Conservation (phyloP, 1,140 invertebrate species). For the Apis cerana region DNA sequence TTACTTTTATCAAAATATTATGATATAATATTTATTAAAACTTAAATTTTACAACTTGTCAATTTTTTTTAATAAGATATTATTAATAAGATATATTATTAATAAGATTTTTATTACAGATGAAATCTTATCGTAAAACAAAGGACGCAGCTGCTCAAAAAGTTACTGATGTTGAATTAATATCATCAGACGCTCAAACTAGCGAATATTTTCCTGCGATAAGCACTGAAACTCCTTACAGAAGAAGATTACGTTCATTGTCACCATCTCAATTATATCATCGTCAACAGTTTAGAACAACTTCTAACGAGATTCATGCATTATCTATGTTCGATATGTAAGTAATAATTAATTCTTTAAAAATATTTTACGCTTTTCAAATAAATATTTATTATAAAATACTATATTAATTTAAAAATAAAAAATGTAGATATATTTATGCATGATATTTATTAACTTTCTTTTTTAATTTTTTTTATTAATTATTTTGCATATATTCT, state of each 20-base stretch:
- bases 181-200: slow-evolving; percentile 34
- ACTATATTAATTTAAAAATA: neutral
- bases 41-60: too few relatives aligned
- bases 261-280: slow-evolving; percentile 53
- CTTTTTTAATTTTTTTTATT: too few relatives aligned
- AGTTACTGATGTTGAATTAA: slow-evolving; percentile 23
- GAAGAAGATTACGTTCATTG: slow-evolving; percentile 56
- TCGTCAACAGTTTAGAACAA: slow-evolving; percentile 23
- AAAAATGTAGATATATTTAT: neutral
- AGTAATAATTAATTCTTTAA: slow-evolving; percentile 25
- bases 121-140: slow-evolving; percentile 33
- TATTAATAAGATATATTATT: neutral
- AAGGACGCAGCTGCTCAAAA: slow-evolving; percentile 35
- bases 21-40: neutral
- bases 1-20: neutral
- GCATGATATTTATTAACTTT: too few relatives aligned
- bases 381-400: neutral
- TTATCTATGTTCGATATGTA: slow-evolving; percentile 57
- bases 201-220: slow-evolving; percentile 41
- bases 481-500: too few relatives aligned
- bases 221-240: slow-evolving; percentile 17
- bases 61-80: neutral
- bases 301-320: slow-evolving; percentile 35
- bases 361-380: neutral
- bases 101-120: slow-evolving; percentile 35